phyloP scores from a whole-genome alignment of 37 sponge, comb jelly and placozoan genomes.

The Diacarnus erythraeanus region DNA sequence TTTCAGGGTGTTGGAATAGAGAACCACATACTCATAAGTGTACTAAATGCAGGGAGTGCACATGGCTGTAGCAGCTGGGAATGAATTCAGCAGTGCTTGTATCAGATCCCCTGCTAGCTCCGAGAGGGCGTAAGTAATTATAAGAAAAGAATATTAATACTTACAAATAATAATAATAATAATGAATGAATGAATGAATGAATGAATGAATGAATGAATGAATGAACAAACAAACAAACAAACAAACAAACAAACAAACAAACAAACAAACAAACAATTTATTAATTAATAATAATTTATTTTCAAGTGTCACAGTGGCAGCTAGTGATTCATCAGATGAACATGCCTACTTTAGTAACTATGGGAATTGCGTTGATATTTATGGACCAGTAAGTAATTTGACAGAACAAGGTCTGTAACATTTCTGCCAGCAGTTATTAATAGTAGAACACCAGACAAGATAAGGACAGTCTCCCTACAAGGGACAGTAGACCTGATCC shows the following conservation, averaged over 20 bases:
- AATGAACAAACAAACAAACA: too few species aligned
- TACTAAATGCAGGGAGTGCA: constrained; percentile 71
- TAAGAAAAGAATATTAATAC: too few species aligned
- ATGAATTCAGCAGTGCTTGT: constrained; percentile 55
- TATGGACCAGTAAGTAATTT: constrained; percentile 68
- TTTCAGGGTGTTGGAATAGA: too few species aligned
- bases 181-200: too few species aligned
- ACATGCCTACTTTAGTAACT: constrained; percentile 66
- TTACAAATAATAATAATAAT: too few species aligned
- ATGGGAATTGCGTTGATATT: constrained; percentile 72
- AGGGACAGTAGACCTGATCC: too few species aligned
- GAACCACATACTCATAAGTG: too few species aligned
- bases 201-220: too few species aligned
- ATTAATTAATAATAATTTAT: too few species aligned
- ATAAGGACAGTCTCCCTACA: too few species aligned
- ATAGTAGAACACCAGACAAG: not conserved
- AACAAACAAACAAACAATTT: too few species aligned
- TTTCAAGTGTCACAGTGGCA: constrained; percentile 47
- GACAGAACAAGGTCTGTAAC: not conserved
- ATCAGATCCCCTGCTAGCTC: constrained; percentile 61
- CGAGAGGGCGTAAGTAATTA: not conserved
- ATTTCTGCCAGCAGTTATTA: not conserved
- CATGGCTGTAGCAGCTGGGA: constrained; percentile 73
- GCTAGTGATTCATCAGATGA: constrained; percentile 55
- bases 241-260: too few species aligned